Evolutionary conservation across 1,140 invertebrate species (phyloP).

Genomic region (Apocrypta bakeri): DNA sequence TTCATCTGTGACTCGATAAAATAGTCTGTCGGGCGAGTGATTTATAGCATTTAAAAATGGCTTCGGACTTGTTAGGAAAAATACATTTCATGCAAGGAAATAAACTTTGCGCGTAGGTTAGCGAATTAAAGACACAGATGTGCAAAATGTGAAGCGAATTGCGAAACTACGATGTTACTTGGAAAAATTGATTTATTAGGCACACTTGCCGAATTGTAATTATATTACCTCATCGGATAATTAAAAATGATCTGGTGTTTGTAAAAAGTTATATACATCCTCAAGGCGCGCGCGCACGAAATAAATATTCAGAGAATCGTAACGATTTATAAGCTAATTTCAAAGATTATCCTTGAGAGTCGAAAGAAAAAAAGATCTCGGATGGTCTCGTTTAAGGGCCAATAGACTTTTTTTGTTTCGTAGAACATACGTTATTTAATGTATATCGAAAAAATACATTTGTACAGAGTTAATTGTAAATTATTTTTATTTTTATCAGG

Average conservation of each 20-base stretch:
- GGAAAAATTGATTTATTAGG: conserved; percentile 13
- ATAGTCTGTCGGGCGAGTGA: conserved; percentile 1
- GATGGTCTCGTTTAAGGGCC: not conserved
- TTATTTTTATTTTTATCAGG: conserved; percentile 64
- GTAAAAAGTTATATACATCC: conserved; percentile 39
- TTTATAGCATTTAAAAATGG: conserved; percentile 43
- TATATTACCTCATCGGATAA: conserved; percentile 35
- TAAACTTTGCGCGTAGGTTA: conserved; percentile 36
- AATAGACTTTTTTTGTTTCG: conserved; percentile 35
- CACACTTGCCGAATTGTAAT: conserved; percentile 30
- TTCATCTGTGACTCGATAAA: not conserved
- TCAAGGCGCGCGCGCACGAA: not conserved
- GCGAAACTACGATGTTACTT: not conserved
- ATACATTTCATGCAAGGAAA: conserved; percentile 36
- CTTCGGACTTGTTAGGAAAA: not conserved
- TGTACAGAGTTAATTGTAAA: conserved; percentile 69
- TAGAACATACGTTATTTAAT: conserved; percentile 54
- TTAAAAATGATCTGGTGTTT: conserved; percentile 43
- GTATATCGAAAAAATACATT: conserved; percentile 57
- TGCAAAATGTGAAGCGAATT: not conserved
- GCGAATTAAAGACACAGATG: conserved; percentile 13
- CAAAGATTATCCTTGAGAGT: conserved; percentile 20
- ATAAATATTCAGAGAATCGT: conserved; percentile 17
- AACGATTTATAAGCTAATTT: conserved; percentile 40
- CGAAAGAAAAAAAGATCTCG: conserved; percentile 39